Evolutionary conservation across 2,888 invertebrate species (phyloP).

Genomic region (Drosophila nigritarsus): DNA sequence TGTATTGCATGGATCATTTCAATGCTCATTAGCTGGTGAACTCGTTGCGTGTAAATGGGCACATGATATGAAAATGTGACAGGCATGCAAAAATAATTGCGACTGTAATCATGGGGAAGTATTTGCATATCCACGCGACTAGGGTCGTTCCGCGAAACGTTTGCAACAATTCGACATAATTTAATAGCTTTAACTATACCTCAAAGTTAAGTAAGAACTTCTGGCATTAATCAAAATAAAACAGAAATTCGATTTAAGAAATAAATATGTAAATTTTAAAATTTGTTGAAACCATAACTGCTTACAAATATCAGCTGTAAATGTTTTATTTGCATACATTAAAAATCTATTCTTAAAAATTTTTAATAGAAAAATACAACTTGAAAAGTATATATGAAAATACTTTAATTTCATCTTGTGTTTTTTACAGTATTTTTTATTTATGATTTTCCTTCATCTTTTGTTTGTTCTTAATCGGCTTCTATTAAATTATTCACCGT

Average conservation of each 20-base stretch:
- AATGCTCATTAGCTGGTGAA: constrained; percentile 37
- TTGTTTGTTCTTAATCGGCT: constrained; percentile 10
- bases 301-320: not conserved
- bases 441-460: not conserved
- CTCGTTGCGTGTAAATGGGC: not conserved
- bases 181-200: no score
- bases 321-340: not conserved
- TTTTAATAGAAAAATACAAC: not conserved
- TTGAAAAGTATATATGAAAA: not conserved
- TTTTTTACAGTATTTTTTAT: not conserved
- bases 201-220: no score
- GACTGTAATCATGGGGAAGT: constrained; percentile 17
- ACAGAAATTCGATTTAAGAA: not conserved
- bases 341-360: not conserved
- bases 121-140: not conserved
- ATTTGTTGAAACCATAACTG: no score
- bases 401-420: not conserved
- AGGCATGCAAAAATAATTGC: constrained; percentile 35
- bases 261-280: not conserved
- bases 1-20: constrained; percentile 38
- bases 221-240: no score
- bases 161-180: not conserved
- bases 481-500: constrained; percentile 24
- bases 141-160: not conserved
- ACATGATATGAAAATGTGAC: constrained; percentile 35